Conservation (phyloP, 2,113 vertebrate genomes). For the Aleadryas rufinucha region DNA sequence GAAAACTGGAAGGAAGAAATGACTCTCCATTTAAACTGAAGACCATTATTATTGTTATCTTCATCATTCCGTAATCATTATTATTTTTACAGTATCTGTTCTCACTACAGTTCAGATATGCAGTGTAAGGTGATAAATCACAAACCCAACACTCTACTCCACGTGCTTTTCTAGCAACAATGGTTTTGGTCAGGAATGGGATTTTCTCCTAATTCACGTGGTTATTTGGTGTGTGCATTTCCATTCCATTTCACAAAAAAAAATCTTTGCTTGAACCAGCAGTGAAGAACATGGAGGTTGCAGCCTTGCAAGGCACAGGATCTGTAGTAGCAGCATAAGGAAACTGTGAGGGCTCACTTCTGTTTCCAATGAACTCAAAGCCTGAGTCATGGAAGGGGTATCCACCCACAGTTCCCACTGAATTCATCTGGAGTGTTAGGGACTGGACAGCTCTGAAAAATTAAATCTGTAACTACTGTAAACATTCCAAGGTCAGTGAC, state of each 20-base stretch:
- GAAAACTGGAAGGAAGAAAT: background rate
- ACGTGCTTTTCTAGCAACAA: background rate
- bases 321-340: background rate
- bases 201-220: background rate
- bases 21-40: background rate
- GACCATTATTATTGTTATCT: background rate
- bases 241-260: background rate
- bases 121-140: background rate
- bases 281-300: background rate
- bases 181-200: background rate
- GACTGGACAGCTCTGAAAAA: background rate
- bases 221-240: background rate
- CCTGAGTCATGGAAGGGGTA: background rate
- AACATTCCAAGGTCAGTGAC: background rate
- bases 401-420: background rate
- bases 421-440: background rate
- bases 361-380: background rate
- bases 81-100: background rate
- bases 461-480: background rate
- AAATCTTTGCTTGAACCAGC: background rate
- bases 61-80: background rate
- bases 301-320: background rate
- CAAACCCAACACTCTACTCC: background rate
- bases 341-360: background rate
- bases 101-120: background rate